Evolutionary conservation across 2,888 invertebrate species (phyloP).

Genomic region (Apodemia zela): DNA sequence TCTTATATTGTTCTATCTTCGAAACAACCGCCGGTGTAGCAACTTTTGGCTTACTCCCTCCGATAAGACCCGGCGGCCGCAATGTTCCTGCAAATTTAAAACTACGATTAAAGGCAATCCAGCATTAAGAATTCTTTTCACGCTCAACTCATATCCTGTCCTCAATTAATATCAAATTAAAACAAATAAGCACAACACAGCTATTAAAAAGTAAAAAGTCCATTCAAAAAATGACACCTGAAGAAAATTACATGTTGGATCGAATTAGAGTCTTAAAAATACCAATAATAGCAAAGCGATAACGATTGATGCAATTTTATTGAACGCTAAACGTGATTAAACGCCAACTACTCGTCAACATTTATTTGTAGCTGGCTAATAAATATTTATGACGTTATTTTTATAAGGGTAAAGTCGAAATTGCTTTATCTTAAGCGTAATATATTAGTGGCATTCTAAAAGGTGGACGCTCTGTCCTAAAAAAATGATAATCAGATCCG

Average conservation of each 20-base stretch:
- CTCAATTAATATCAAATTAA: slow-evolving; percentile 26
- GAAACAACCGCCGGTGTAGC: slow-evolving; percentile 98
- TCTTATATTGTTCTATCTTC: slow-evolving; percentile 98
- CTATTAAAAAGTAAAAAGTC: slow-evolving; percentile 14
- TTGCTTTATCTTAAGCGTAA: slow-evolving; percentile 34
- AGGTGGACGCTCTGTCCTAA: slow-evolving; percentile 51
- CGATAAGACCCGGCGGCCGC: slow-evolving; percentile 93
- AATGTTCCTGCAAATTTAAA: slow-evolving; percentile 85
- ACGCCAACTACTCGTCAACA: slow-evolving; percentile 48
- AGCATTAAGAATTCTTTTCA: slow-evolving; percentile 20
- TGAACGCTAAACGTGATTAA: slow-evolving; percentile 74
- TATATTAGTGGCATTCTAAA: slow-evolving; percentile 29
- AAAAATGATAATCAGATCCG: slow-evolving; percentile 55
- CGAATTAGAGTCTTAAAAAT: slow-evolving; percentile 69
- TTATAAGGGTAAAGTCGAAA: slow-evolving; percentile 43
- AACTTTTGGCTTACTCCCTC: slow-evolving; percentile 98
- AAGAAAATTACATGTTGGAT: slow-evolving; percentile 54
- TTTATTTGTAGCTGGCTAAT: slow-evolving; percentile 23
- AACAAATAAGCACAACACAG: slow-evolving; percentile 22
- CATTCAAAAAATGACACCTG: slow-evolving; percentile 47
- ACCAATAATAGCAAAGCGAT: slow-evolving; percentile 67
- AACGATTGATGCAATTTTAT: slow-evolving; percentile 73
- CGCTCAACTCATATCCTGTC: slow-evolving; percentile 21
- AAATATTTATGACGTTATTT: slow-evolving; percentile 41
- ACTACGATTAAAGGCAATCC: slow-evolving; percentile 5